Base-by-base conservation (phyloP, 2,797 vertebrate genomes). In the Phalanger gymnotis region DNA sequence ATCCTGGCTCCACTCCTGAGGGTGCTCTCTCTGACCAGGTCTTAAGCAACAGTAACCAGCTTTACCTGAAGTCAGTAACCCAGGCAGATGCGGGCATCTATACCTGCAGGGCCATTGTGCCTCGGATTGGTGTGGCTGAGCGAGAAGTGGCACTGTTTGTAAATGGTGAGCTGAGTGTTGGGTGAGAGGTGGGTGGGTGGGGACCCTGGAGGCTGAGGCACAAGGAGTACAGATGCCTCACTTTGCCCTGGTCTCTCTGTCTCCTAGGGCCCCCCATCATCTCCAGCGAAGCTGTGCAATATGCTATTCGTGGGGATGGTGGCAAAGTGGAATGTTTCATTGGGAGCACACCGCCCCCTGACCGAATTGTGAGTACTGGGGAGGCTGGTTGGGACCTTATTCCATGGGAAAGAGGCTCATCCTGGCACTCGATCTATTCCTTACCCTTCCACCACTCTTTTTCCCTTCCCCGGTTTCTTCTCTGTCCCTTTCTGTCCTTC, bases 301-400 rank as follows among this genome's bases (percentile, higher is more conserved):
- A 99, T 0, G 99, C 99, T 0, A 99, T 99, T 22, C 98, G 99
- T 53, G 99, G 99, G 0, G 99, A 99, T 91, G 99, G 99, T 2
- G 99, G 99, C 34, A 99, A 99, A 97, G 99, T 99, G 98, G 99
- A 99, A 94, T 99, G 99, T 90, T 99, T 99, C 98, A 99, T 99
- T 9, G 99, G 99, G 93, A 99, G 99, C 98, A 99, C 99, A 0
- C 99, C 99, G 0, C 99, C 99, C 0, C 99, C 99, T 0, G 99
- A 99, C 98, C 99, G 99, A 98, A 99, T 99, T 34, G 99, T 99
- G 98, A 99, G 99, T 99, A 92, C 61, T 6, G 47, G n/a, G 53
- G 30, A 31, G 90, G 4, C 0, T 0, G 34, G 5, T 58, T 0
- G 2, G 5, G 58, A 5, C 0, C 47, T 16, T 90, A n/a, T 31